Conservation (phyloP, 2,797 vertebrate genomes). For the Myotis findleyi region DNA sequence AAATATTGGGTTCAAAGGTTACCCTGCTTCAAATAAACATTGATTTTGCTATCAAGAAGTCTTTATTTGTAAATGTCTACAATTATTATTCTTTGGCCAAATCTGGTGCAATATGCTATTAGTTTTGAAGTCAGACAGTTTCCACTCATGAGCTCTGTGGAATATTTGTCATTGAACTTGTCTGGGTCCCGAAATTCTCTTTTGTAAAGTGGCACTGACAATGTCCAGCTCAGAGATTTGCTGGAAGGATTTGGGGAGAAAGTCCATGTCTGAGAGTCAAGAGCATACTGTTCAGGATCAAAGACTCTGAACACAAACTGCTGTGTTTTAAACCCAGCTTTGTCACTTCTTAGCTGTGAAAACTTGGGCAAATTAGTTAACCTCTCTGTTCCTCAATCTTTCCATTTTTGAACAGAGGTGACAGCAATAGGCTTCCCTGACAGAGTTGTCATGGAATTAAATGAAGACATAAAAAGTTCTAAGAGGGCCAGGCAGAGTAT, state of each 20-base stretch:
- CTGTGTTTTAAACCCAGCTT: not conserved
- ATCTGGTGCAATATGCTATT: not conserved
- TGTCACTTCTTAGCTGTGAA: not conserved
- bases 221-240: not conserved
- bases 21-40: constrained; percentile 22
- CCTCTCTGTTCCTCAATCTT: not conserved
- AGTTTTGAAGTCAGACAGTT: not conserved
- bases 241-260: not conserved
- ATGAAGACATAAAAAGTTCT: not conserved
- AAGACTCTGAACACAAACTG: not conserved
- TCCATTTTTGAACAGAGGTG: not conserved
- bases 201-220: not conserved
- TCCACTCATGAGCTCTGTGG: not conserved
- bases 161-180: not conserved
- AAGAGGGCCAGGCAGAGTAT: not conserved
- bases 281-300: not conserved
- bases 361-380: not conserved
- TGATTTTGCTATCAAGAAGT: constrained; percentile 55
- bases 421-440: not conserved
- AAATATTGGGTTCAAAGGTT: constrained; percentile 61
- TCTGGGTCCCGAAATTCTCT: not conserved
- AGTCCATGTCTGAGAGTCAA: not conserved
- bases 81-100: not conserved
- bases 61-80: not conserved
- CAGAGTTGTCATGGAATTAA: not conserved